Base-by-base conservation (phyloP, 2,797 vertebrate species). In the Tragelaphus eurycerus region DNA sequence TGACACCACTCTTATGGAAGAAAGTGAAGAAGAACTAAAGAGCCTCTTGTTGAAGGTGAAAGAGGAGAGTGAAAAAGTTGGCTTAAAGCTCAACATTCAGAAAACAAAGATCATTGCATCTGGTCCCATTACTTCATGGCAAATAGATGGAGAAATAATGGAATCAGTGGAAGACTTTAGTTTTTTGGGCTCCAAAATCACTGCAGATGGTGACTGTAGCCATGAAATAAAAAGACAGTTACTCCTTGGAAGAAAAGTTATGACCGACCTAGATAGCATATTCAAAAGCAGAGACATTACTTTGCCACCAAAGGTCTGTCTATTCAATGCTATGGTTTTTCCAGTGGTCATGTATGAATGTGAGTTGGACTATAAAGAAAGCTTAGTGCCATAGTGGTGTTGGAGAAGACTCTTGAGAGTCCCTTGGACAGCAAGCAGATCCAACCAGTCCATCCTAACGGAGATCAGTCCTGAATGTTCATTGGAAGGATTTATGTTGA, bases 301-400 rank as follows among this genome's bases (percentile, higher is more conserved):
- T 67, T 67, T 67, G 62, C 31, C 16, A 34, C 19, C 16, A 17
- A 11, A 10, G 16, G 31, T 67, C 62, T 2, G 0, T 34, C 16
- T 67, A 34, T 16, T 34, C 62, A 67, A 67, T 0, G 62, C 62
- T 34, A 10, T 67, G 31, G 16, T 67, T 64, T 64, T 64, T n/a
- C 62, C 7, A 19, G 16, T n/a, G 4, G 7, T 64, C 16, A n/a
- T 64, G 62, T 64, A n/a, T n/a, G 31, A 8, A 67, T 34, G 62
- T 67, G n/a, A 67, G 16, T 34, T 67, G 62, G 4, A 10, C 8
- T 67, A 11, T 34, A 11, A 34, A 67, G 31, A 67, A 67, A 21
- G 64, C 64, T 67, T 4, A 67, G 17, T 19, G 9, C 4, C 0
- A 0, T 3, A 67, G 4, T 67, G 64, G n/a, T 67, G n/a, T 67